A percentile compares a stretch with the other conserved stretches of the same genome.
These are phyloP conservation scores for Epiblema foenella DNA, from an alignment of 2,888 invertebrate species.

Conservation along the genomic window DNA sequence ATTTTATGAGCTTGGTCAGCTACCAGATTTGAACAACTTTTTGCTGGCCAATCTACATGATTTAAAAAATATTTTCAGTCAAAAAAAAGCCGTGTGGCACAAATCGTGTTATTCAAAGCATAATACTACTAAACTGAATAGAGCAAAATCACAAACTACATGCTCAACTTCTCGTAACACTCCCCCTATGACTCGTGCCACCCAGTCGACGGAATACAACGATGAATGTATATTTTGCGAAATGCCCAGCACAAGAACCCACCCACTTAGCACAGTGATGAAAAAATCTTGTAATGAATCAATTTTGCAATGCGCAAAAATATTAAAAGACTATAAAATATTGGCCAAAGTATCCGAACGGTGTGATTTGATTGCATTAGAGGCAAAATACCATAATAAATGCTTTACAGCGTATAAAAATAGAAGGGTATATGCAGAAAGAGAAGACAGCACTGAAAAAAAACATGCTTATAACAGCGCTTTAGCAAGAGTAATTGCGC, in stretches of 20 bases:
- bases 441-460: neutral
- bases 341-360: conserved; percentile 1
- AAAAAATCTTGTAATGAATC: conserved; percentile 2
- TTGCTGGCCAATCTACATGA: neutral
- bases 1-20: neutral
- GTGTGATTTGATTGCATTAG: neutral
- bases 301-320: neutral
- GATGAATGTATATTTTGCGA: conserved; percentile 1
- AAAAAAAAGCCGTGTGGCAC: neutral
- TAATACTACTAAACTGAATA: neutral
- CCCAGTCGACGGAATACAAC: neutral
- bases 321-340: neutral
- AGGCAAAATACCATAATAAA: neutral
- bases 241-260: neutral
- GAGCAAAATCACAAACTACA: too few species aligned
- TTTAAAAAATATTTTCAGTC: neutral
- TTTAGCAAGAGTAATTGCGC: neutral
- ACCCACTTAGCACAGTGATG: neutral
- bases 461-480: neutral
- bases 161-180: too few species aligned
- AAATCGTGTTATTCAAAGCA: neutral
- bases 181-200: neutral
- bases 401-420: neutral
- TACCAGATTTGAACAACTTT: neutral
- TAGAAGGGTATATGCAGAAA: neutral